Evolutionary conservation across 2,888 invertebrate genomes (phyloP).

Genomic region (Melanostoma scalare): DNA sequence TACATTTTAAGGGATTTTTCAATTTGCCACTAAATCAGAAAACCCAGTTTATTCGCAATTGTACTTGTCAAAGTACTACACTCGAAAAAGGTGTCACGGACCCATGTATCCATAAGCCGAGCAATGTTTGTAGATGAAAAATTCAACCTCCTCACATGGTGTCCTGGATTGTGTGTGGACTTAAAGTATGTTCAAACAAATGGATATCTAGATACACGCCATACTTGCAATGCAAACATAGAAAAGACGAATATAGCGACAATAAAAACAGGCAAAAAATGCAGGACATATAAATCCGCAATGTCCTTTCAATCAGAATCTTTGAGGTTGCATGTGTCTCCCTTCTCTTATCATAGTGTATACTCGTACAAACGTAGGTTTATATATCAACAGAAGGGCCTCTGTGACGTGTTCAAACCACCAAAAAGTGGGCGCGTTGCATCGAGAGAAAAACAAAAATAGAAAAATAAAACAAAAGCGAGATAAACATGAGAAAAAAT

Average conservation of each 20-base stretch:
- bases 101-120: constrained; percentile 54
- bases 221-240: constrained; percentile 49
- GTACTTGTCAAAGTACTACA: constrained; percentile 32
- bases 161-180: constrained; percentile 65
- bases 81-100: constrained; percentile 63
- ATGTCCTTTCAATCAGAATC: constrained; percentile 72
- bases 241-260: neutral
- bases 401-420: constrained; percentile 66
- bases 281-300: constrained; percentile 59
- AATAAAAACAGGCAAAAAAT: constrained; percentile 24
- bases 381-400: constrained; percentile 20
- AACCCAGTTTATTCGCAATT: constrained; percentile 30
- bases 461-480: constrained; percentile 22
- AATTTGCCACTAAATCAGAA: constrained; percentile 34
- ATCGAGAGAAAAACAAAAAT: constrained; percentile 25
- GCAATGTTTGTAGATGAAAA: constrained; percentile 61
- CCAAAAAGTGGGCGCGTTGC: constrained; percentile 71
- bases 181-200: constrained; percentile 67
- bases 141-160: constrained; percentile 48
- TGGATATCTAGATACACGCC: constrained; percentile 48
- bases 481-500: constrained; percentile 17
- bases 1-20: constrained; percentile 35
- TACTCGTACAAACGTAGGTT: constrained; percentile 1
- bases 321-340: constrained; percentile 68
- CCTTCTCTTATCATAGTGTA: constrained; percentile 24